Evolutionary conservation across 2,888 invertebrate species (phyloP).

Genomic region (Drosophila tanythrix): DNA sequence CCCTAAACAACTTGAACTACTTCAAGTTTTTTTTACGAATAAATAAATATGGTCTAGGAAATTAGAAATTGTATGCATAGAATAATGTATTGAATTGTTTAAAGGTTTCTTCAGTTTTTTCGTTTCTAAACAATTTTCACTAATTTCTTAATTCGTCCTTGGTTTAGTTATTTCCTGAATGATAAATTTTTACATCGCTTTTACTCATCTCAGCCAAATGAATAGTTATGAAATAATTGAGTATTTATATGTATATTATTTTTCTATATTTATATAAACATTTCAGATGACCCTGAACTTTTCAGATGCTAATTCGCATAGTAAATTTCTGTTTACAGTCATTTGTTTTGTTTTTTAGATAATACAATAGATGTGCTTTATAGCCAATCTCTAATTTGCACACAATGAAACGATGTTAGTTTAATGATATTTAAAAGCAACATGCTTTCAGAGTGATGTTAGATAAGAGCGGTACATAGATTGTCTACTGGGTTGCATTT

Average conservation of each 20-base stretch:
- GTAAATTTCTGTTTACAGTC: conserved; percentile 4
- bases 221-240: not conserved
- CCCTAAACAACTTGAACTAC: conserved; percentile 10
- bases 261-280: not conserved
- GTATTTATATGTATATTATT: not conserved
- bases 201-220: not conserved
- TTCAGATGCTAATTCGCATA: conserved; percentile 24
- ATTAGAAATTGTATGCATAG: not conserved
- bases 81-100: not conserved
- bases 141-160: no score
- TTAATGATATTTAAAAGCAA: conserved; percentile 15
- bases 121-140: no score
- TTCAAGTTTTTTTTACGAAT: not conserved
- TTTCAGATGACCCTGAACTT: conserved; percentile 28
- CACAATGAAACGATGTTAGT: conserved; percentile 20
- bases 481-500: conserved; percentile 4
- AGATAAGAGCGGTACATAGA: conserved; percentile 23
- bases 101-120: not conserved
- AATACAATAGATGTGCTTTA: conserved; percentile 32
- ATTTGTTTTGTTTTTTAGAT: conserved; percentile 11
- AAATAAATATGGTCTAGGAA: not conserved
- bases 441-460: not conserved
- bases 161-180: no score
- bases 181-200: no score
- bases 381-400: conserved; percentile 32